Evolutionary conservation across 30 jellyfish, hydroid and myxozoan genomes (phyloP).

Genomic region (Turritopsis dohrnii): DNA sequence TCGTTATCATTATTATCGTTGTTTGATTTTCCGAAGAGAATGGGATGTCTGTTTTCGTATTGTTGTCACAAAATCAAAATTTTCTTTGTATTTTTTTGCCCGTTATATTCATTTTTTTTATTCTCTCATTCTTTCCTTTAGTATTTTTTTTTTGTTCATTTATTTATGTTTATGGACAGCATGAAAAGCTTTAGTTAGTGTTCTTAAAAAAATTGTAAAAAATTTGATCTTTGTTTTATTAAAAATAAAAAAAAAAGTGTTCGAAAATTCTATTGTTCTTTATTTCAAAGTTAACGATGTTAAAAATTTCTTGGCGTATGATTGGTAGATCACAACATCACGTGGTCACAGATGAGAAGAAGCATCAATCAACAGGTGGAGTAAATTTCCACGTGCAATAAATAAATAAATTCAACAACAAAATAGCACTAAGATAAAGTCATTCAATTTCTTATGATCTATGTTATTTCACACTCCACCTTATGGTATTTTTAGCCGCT

Average conservation of each 20-base stretch:
- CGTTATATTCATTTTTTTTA: too few relatives aligned
- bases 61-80: not conserved
- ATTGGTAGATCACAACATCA: not conserved
- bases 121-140: not conserved
- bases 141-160: not conserved
- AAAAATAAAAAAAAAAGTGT: not conserved
- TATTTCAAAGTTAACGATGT: not conserved
- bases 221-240: not conserved
- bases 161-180: not conserved
- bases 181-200: not conserved
- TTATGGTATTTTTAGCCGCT: not conserved
- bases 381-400: not conserved
- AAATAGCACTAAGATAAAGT: not conserved
- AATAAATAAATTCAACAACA: not conserved
- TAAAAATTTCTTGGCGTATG: not conserved
- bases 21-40: not conserved
- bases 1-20: not conserved
- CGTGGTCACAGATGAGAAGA: not conserved
- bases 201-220: not conserved
- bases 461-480: not conserved
- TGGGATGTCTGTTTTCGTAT: not conserved
- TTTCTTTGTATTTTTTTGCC: not conserved
- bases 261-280: not conserved
- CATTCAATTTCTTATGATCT: not conserved
- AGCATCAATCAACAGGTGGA: not conserved